Base-by-base conservation (phyloP, 1,140 invertebrate species). In the Spodoptera frugiperda region DNA sequence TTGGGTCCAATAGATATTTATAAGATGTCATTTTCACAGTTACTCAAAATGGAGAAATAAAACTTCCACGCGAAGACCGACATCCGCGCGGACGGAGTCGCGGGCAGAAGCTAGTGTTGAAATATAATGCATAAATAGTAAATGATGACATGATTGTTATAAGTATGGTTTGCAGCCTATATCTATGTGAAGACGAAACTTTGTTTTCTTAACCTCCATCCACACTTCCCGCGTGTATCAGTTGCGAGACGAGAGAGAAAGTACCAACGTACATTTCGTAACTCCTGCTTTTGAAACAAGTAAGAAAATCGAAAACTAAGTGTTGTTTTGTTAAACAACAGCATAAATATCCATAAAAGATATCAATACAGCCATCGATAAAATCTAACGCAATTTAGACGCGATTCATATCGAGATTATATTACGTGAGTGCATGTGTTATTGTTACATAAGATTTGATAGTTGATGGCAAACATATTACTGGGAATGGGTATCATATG, bases 131-230 rank as follows among this genome's bases (percentile, higher is more conserved):
- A 44, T 75, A 70, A 77, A 77, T 65, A 53, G 59, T 73, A 77
- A 78, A 54, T 79, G 49, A 81, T 84, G 76, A 82, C 70, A 80
- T 73, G 3, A 39, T 39, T 39, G 80, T 80, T 71, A 79, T 74
- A 55, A 44, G 19, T n/a, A 21, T 65, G 57, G 75, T 78, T 82
- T 57, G 79, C 72, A 78, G 76, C 77, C 80, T 78, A 79, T 79
- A 78, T 83, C 76, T 78, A 76, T 71, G 72, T 77, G 77, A 85
- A 87, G 84, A 85, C 63, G 81, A 82, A 84, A 88, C 83, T 85
- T 84, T 93, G 89, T 93, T 93, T 84, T 93, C 86, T 89, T 93
- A 93, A 92, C 88, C 91, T 92, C 89, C 86, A 89, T 91, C 59
- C 59, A 48, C 57, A 86, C 81, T 86, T 70, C 81, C 68, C 74